Base-by-base conservation (phyloP, 1,140 invertebrate species). In the Cydia splendana region DNA sequence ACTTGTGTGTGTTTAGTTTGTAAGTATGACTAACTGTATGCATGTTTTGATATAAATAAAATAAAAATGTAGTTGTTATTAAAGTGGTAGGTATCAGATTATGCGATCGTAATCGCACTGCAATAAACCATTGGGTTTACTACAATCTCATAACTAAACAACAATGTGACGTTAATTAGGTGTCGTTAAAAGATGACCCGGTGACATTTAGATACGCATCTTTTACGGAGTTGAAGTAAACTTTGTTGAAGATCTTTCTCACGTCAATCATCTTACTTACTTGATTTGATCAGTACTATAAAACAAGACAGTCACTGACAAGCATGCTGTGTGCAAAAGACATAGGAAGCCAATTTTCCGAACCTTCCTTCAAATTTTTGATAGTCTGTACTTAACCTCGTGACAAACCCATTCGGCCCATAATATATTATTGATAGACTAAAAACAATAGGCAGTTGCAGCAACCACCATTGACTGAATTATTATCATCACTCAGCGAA, bases 131-230 rank as follows among this genome's bases (percentile, higher is more conserved):
- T 62, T 62, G n/a, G 7, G 15, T 12, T 3, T 62, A 62, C 57
- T 62, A 24, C 20, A 62, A 62, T 62, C 9, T 62, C 20, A 20
- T 24, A 62, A 62, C 24, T 24, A 62, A 62, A 62, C 57, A 62
- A 62, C 57, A 62, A 24, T 62, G 57, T 62, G 57, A 62, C 57
- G 20, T 62, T 62, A 24, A 62, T 62, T 62, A 62, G 18, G 57
- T 62, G 57, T 24, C 57, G 57, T 62, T 62, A 24, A 24, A 20
- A 62, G 57, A 62, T 62, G 20, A 62, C 57, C 57, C 57, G 57
- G 20, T 24, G 57, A 62, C 57, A 24, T 24, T 10, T 62, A 20
- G 57, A 62, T 62, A 62, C 9, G 20, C 57, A 24, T 62, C 57
- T 62, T 62, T 24, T 62, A 62, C 20, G n/a, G 9, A 24, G 18